Evolutionary conservation across 92 coral and sea anemone genomes (phyloP).

Genomic region (Zoanthus solanderi): DNA sequence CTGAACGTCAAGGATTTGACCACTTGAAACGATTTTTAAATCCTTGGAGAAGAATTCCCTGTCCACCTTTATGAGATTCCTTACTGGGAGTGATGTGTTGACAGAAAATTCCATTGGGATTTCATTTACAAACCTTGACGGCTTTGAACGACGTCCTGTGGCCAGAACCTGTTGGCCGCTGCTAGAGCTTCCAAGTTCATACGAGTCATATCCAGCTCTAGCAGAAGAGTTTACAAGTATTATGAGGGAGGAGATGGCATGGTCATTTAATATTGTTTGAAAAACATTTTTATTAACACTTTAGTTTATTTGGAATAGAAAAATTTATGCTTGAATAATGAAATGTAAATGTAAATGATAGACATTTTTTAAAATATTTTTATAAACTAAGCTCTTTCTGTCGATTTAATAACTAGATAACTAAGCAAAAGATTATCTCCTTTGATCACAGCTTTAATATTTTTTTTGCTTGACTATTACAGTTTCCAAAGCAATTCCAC

Average conservation of each 20-base stretch:
- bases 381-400: background rate
- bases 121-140: conserved; percentile 22
- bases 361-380: conserved; percentile 7
- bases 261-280: conserved; percentile 58
- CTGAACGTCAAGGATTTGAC: conserved; percentile 25
- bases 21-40: conserved; percentile 43
- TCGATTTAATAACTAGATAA: background rate
- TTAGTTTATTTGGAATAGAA: background rate
- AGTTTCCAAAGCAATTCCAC: background rate
- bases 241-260: conserved; percentile 39
- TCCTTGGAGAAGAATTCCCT: conserved; percentile 46
- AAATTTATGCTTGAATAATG: background rate
- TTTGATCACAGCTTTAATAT: background rate
- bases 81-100: conserved; percentile 43
- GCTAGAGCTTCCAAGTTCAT: conserved; percentile 52
- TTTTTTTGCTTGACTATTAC: background rate
- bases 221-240: conserved; percentile 44
- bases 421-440: background rate
- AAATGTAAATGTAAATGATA: background rate
- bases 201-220: conserved; percentile 24
- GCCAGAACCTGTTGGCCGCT: conserved; percentile 41
- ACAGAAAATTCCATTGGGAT: conserved; percentile 10
- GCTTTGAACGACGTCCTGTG: conserved; percentile 48
- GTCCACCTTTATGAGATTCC: conserved; percentile 19
- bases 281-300: background rate